These are phyloP conservation scores for Pachyramphus minor DNA, from an alignment of 2,113 vertebrate species.

Conservation along the genomic window DNA sequence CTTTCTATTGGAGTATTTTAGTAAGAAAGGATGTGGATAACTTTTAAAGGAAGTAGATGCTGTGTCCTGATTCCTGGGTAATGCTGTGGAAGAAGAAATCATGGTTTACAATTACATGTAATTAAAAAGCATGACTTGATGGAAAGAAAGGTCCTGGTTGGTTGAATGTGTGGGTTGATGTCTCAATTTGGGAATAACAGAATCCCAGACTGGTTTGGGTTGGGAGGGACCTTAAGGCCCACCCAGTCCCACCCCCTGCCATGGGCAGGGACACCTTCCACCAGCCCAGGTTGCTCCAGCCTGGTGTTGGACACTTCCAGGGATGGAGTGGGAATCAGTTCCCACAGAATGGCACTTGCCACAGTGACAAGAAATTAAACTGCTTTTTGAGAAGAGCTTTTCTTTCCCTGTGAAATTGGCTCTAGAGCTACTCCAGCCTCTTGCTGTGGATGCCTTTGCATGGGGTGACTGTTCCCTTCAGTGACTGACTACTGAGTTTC, in stretches of 20 bases:
- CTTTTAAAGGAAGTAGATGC: background rate
- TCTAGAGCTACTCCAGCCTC: background rate
- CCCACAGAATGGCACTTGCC: background rate
- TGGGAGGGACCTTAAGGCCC: background rate
- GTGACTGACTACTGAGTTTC: background rate
- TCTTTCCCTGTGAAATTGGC: background rate
- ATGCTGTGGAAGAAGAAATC: background rate
- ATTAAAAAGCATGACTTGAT: background rate
- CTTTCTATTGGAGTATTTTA: background rate
- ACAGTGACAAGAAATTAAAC: background rate
- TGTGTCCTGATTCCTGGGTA: background rate
- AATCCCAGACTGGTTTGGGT: background rate
- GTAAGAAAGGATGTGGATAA: background rate
- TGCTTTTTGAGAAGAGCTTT: background rate
- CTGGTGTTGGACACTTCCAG: background rate
- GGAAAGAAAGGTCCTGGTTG: background rate
- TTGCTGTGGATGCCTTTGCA: background rate
- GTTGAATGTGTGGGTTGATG: background rate
- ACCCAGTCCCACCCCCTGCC: background rate
- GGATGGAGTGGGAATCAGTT: background rate
- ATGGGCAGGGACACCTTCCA: background rate
- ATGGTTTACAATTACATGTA: background rate
- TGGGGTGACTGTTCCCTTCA: background rate
- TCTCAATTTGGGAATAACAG: background rate
- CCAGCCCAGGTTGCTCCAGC: fast-evolving